These are phyloP conservation scores for Lamproptera curius DNA, from an alignment of 2,888 invertebrate genomes.

Conservation along the genomic window DNA sequence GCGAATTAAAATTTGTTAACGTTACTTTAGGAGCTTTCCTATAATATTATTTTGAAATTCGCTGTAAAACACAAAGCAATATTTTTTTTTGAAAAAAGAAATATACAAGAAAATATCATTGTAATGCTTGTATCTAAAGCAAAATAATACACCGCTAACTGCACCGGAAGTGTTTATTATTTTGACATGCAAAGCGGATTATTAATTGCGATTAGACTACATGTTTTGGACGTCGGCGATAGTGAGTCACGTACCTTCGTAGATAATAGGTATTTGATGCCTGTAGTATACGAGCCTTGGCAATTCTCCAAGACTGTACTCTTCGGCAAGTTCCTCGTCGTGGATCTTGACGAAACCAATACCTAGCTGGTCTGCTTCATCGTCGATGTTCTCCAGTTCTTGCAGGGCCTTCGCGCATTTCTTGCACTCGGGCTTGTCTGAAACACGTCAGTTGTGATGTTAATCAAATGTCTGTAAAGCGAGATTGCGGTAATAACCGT, in stretches of 20 bases:
- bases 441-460: conserved; percentile 33
- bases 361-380: conserved; percentile 95
- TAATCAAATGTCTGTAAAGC: background rate
- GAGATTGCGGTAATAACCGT: background rate
- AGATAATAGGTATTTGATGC: conserved; percentile 95
- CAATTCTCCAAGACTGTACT: conserved; percentile 92
- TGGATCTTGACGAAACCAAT: conserved; percentile 97
- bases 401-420: conserved; percentile 93
- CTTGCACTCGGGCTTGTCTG: conserved; percentile 95
- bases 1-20: no score
- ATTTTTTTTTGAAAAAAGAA: no score
- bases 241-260: conserved; percentile 85
- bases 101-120: no score
- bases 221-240: conserved; percentile 45
- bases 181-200: conserved; percentile 26
- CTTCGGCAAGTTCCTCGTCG: conserved; percentile 93
- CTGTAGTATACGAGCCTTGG: conserved; percentile 95
- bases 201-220: conserved; percentile 33
- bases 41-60: no score
- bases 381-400: conserved; percentile 95
- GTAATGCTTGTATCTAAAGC: no score
- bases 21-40: no score
- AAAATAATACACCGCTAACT: conserved; percentile 1
- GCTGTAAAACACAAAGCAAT: no score
- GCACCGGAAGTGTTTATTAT: background rate